phyloP scores from a whole-genome alignment of 2,888 invertebrate genomes.

The Tiliacea aurago region DNA sequence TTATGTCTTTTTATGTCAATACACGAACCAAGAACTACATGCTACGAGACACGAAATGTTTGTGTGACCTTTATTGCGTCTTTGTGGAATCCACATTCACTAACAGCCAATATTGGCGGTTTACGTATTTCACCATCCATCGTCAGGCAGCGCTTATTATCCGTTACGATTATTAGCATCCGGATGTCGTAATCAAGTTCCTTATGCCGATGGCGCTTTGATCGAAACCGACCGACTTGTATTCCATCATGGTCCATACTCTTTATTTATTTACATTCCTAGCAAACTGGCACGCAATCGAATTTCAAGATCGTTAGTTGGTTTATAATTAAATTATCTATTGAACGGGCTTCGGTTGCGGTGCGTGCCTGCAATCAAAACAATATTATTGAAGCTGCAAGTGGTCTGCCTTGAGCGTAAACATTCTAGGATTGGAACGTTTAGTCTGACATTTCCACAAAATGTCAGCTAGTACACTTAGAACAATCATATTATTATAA shows the following conservation, averaged over 20 bases:
- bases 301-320: conserved; percentile 45
- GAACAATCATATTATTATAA: conserved; percentile 24
- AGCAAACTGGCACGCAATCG: conserved; percentile 46
- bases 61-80: background rate
- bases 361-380: conserved; percentile 66
- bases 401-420: conserved; percentile 73
- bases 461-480: conserved; percentile 68
- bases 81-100: background rate
- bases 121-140: conserved; percentile 29
- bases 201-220: conserved; percentile 50
- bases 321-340: conserved; percentile 57
- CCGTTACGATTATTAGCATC: conserved; percentile 44
- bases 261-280: conserved; percentile 61
- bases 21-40: conserved; percentile 5
- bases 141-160: conserved; percentile 35
- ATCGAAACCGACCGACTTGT: conserved; percentile 47
- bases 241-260: conserved; percentile 34
- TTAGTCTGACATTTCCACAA: conserved; percentile 69
- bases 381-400: conserved; percentile 68
- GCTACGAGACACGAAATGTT: conserved; percentile 3
- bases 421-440: conserved; percentile 70
- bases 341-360: conserved; percentile 38
- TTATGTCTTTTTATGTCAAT: conserved; percentile 6
- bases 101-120: conserved; percentile 11
- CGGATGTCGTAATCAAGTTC: conserved; percentile 59